Conservation (phyloP, 2,888 invertebrate genomes). For the Caenorhabditis sinica region DNA sequence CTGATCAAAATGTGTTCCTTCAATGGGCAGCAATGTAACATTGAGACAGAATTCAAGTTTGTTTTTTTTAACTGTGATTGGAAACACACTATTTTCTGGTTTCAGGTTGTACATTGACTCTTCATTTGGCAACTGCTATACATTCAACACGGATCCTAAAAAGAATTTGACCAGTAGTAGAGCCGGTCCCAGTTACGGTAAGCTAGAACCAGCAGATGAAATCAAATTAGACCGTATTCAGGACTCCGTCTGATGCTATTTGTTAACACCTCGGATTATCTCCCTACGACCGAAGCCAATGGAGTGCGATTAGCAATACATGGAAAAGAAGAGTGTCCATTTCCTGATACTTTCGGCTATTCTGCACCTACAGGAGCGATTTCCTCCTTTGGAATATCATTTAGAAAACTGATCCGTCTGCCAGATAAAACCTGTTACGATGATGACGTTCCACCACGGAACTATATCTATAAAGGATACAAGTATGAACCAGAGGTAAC, state of each 20-base stretch:
- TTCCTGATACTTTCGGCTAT: conserved; percentile 83
- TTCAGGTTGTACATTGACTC: conserved; percentile 80
- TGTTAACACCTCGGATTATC: conserved; percentile 82
- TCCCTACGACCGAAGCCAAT: conserved; percentile 82
- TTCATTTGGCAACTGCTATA: conserved; percentile 83
- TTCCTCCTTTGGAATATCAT: conserved; percentile 80
- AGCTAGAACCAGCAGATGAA: background rate
- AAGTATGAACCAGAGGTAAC: conserved; percentile 82
- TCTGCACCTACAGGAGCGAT: conserved; percentile 81
- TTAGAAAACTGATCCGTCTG: conserved; percentile 80
- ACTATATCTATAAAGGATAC: conserved; percentile 81
- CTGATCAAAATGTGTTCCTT: conserved; percentile 82
- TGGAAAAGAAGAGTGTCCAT: conserved; percentile 79
- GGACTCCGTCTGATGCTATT: conserved; percentile 82
- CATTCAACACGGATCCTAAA: conserved; percentile 78
- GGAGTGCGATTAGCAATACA: conserved; percentile 83
- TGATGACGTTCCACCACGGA: conserved; percentile 60
- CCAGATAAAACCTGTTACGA: conserved; percentile 73
- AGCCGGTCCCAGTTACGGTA: conserved; percentile 82
- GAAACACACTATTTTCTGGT: too few relatives aligned
- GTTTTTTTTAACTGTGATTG: background rate
- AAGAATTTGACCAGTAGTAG: conserved; percentile 73
- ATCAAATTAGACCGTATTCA: conserved; percentile 18
- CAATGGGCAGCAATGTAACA: conserved; percentile 81
- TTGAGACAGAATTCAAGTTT: conserved; percentile 78